Conservation (phyloP, 2,797 vertebrate species). For the Crotalus adamanteus region DNA sequence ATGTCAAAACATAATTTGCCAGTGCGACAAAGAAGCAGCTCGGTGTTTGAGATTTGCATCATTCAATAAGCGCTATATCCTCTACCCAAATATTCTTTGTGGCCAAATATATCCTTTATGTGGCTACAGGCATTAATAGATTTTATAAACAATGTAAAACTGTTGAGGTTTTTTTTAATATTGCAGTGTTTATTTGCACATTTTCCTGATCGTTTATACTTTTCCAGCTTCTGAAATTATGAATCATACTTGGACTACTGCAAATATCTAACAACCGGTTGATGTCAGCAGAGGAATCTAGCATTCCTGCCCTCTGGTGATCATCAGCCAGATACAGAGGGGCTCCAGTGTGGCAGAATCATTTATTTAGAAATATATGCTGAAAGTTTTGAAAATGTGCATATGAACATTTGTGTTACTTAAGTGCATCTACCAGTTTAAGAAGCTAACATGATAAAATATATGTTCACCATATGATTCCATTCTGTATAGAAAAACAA, state of each 20-base stretch:
- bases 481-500: background rate
- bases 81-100: conserved; percentile 85
- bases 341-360: background rate
- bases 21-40: conserved; percentile 82
- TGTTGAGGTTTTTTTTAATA: background rate
- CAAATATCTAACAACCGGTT: background rate
- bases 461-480: background rate
- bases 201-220: background rate
- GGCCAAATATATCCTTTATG: conserved; percentile 78
- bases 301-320: background rate
- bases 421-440: background rate
- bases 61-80: conserved; percentile 70
- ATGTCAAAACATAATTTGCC: conserved; percentile 83
- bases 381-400: conserved; percentile 7
- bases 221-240: background rate
- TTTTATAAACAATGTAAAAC: conserved; percentile 20
- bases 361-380: background rate
- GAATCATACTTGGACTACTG: background rate
- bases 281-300: background rate
- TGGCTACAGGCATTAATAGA: conserved; percentile 28
- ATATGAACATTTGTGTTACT: background rate
- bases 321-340: background rate
- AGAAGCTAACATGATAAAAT: background rate
- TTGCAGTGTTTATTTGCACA: conserved; percentile 15
- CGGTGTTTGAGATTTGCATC: conserved; percentile 78